Evolutionary conservation across 2,113 vertebrate genomes (phyloP).

Genomic region (Daboia siamensis): DNA sequence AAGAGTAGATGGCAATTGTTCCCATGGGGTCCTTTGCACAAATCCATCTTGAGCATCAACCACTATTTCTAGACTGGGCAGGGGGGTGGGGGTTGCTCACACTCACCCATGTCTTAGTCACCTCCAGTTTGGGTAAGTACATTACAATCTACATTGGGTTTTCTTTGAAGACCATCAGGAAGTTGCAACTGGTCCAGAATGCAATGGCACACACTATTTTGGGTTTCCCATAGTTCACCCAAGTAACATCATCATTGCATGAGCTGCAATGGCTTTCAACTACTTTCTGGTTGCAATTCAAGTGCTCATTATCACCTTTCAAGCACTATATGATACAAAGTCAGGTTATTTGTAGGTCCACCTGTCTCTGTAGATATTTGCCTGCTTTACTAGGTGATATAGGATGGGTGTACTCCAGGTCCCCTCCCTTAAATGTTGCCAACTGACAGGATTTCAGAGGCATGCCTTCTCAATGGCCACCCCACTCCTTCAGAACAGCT

Average conservation of each 20-base stretch:
- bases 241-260: not conserved
- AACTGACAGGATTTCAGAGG: not conserved
- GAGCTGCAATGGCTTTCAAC: not conserved
- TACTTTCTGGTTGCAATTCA: not conserved
- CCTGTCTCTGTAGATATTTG: not conserved
- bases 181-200: not conserved
- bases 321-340: not conserved
- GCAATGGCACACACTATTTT: not conserved
- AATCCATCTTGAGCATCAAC: not conserved
- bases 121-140: not conserved
- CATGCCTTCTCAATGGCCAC: not conserved
- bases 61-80: not conserved
- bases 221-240: not conserved
- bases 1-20: not conserved
- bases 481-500: not conserved
- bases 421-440: not conserved
- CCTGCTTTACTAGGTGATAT: not conserved
- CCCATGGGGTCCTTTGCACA: not conserved
- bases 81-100: not conserved
- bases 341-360: not conserved
- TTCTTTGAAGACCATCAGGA: not conserved
- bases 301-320: not conserved
- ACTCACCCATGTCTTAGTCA: not conserved
- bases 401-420: not conserved
- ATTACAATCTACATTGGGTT: not conserved